phyloP scores from a whole-genome alignment of 1,140 invertebrate species.

The Bemisia tabaci region DNA sequence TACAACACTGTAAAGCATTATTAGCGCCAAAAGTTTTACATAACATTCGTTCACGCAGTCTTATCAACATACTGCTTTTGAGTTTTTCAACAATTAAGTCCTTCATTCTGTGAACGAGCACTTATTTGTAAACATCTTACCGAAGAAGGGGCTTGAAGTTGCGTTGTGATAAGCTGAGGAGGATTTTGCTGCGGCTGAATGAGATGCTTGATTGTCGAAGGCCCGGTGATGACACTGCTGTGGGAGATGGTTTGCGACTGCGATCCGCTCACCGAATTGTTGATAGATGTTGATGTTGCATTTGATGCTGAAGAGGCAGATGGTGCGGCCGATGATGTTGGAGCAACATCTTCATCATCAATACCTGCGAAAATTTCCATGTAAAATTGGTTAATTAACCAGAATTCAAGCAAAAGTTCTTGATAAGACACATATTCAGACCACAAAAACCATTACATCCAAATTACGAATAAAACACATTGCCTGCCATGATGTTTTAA shows the following conservation, averaged over 20 bases:
- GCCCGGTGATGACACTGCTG: constrained; percentile 16
- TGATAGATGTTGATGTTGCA: constrained; percentile 15
- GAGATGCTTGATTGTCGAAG: constrained; percentile 14
- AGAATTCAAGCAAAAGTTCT: neutral
- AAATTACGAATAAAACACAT: too few species aligned
- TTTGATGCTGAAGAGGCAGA: constrained; percentile 29
- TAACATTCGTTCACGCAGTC: too few species aligned
- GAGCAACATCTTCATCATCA: constrained; percentile 37
- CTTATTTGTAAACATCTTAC: too few species aligned
- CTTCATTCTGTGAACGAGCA: too few species aligned
- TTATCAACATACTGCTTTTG: too few species aligned
- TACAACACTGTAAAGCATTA: too few species aligned
- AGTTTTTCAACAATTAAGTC: too few species aligned
- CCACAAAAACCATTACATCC: too few species aligned
- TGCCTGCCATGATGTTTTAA: too few species aligned
- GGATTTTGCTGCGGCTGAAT: constrained; percentile 14
- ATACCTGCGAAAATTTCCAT: constrained; percentile 22
- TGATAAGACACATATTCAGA: neutral
- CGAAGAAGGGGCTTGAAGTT: constrained; percentile 27
- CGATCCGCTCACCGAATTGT: neutral
- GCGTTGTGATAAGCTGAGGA: constrained; percentile 15
- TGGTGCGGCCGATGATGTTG: constrained; percentile 31
- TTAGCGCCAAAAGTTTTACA: too few species aligned
- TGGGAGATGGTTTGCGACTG: constrained; percentile 8
- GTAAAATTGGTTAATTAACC: neutral